phyloP scores from a whole-genome alignment of 2,888 invertebrate species.

The Phrixothrix hirtus region DNA sequence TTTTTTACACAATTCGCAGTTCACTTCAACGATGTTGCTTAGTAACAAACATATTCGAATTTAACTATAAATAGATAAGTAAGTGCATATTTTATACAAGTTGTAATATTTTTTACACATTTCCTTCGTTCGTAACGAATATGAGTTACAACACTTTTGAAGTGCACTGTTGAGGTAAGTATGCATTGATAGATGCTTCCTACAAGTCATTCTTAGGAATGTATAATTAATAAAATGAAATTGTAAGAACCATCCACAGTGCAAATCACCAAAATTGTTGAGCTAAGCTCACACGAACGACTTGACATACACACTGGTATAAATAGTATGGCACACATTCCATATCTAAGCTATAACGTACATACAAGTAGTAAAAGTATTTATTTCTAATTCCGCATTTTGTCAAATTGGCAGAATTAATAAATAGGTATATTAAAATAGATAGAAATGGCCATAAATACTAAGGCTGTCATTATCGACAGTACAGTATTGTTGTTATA shows the following conservation, averaged over 20 bases:
- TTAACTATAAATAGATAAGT: constrained; percentile 37
- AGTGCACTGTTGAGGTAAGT: constrained; percentile 36
- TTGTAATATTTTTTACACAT: constrained; percentile 22
- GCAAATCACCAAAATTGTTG: constrained; percentile 19
- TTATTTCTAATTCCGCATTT: constrained; percentile 51
- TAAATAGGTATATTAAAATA: constrained; percentile 39
- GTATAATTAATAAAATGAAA: too few species aligned
- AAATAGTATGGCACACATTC: constrained; percentile 39
- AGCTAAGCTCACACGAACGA: constrained; percentile 30
- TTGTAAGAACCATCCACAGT: constrained; percentile 11
- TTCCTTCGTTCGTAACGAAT: constrained; percentile 31
- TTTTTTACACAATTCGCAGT: constrained; percentile 45
- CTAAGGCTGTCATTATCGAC: constrained; percentile 44
- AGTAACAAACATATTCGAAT: constrained; percentile 39
- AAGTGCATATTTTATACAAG: constrained; percentile 24
- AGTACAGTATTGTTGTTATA: constrained; percentile 45
- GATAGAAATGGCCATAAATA: constrained; percentile 38
- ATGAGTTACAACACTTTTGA: constrained; percentile 47
- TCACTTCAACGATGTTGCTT: constrained; percentile 47
- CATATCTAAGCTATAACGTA: constrained; percentile 45
- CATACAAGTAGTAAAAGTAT: constrained; percentile 41
- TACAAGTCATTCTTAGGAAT: neutral
- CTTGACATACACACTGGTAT: constrained; percentile 37
- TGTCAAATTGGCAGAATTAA: constrained; percentile 54
- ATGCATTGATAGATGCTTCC: constrained; percentile 43